These are phyloP conservation scores for Rotaria magnacalcarata DNA, from an alignment of 2,888 invertebrate species.

Conservation along the genomic window DNA sequence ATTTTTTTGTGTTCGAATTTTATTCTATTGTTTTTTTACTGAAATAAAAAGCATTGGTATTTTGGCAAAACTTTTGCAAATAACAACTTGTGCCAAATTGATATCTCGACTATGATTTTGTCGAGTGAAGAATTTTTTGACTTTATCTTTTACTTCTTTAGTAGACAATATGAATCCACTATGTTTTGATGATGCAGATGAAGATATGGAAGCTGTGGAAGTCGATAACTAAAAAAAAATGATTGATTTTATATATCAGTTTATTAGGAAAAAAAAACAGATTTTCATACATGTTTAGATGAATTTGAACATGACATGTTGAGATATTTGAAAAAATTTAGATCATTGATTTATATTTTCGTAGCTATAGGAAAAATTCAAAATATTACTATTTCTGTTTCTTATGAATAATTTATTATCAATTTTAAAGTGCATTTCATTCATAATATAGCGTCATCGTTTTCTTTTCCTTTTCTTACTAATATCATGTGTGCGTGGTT, in stretches of 20 bases:
- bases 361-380: not conserved
- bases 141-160: not conserved
- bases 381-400: not conserved
- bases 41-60: not conserved
- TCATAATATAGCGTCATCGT: not conserved
- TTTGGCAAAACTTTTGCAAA: slow-evolving; percentile 13
- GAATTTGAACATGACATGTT: not conserved
- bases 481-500: not conserved
- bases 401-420: not conserved
- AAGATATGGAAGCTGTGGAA: not conserved
- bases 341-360: not conserved
- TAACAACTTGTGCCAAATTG: not conserved
- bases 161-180: not conserved
- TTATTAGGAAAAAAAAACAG: not conserved
- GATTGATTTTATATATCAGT: not conserved
- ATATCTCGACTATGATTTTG: not conserved
- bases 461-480: not conserved
- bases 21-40: not conserved
- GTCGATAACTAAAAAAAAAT: not conserved
- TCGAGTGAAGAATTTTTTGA: not conserved
- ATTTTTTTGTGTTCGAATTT: not conserved
- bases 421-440: not conserved
- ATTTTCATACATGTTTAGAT: not conserved
- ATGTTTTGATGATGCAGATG: not conserved
- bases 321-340: not conserved